Conservation (phyloP, 2,888 invertebrate genomes). For the Oligia fasciuncula region DNA sequence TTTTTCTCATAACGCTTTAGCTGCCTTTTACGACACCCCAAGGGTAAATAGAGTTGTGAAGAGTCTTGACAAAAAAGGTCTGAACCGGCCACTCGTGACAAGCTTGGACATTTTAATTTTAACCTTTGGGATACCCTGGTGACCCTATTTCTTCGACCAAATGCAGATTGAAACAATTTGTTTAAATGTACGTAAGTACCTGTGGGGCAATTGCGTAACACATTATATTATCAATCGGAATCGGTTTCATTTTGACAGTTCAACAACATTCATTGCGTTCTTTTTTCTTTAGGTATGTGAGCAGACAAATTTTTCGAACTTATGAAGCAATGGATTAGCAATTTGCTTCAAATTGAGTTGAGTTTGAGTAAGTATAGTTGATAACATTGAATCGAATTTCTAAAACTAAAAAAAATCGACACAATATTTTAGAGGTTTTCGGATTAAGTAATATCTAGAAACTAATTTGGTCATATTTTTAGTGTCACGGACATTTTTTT, state of each 20-base stretch:
- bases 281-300: no score
- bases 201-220: no score
- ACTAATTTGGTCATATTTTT: neutral
- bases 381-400: neutral
- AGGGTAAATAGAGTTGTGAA: constrained; percentile 10
- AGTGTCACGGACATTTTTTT: neutral
- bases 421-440: neutral
- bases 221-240: no score
- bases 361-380: no score
- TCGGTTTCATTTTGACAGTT: no score
- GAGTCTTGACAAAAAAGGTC: constrained; percentile 23
- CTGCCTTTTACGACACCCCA: constrained; percentile 9
- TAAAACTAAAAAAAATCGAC: neutral
- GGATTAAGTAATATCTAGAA: neutral
- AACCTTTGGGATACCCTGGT: neutral
- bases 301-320: no score
- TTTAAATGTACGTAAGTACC: neutral
- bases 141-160: neutral
- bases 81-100: neutral
- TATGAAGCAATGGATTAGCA: no score
- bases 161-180: neutral
- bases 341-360: no score
- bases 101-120: constrained; percentile 14
- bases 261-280: no score
- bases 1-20: neutral